phyloP scores from a whole-genome alignment of 1,140 invertebrate species.

The Sminthurinus signatus region DNA sequence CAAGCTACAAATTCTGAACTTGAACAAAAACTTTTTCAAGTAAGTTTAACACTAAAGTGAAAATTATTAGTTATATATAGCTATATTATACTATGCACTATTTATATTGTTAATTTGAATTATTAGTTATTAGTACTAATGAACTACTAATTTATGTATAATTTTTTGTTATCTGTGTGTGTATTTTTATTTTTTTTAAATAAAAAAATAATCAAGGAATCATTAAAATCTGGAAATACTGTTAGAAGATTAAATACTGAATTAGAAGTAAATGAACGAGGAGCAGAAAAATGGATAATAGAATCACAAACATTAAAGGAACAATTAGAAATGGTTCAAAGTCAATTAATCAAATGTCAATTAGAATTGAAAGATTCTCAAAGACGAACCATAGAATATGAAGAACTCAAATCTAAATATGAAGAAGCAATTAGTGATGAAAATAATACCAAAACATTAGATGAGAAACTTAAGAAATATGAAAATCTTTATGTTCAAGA shows the following conservation, averaged over 20 bases:
- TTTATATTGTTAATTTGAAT: neutral
- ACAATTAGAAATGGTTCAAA: constrained; percentile 22
- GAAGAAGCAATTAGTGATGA: neutral
- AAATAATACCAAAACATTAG: neutral
- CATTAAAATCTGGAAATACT: constrained; percentile 10
- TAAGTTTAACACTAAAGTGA: constrained; percentile 2
- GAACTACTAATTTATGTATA: neutral
- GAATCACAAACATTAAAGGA: constrained; percentile 27
- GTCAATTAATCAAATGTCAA: constrained; percentile 26
- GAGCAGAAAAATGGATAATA: constrained; percentile 32
- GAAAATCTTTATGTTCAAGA: constrained; percentile 36
- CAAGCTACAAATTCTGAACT: constrained; percentile 23
- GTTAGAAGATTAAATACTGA: constrained; percentile 17
- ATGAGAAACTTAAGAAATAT: constrained; percentile 29
- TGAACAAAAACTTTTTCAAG: constrained; percentile 18
- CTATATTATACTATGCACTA: neutral
- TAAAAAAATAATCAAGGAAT: no score
- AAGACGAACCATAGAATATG: neutral
- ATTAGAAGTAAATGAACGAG: constrained; percentile 21
- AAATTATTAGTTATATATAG: constrained; percentile 1
- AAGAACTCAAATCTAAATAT: constrained; percentile 11
- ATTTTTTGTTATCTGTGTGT: no score
- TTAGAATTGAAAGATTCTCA: constrained; percentile 28
- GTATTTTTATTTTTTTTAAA: neutral
- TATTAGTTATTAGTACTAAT: neutral